phyloP scores from a whole-genome alignment of 2,888 invertebrate species.

The Sminthurides aquaticus region DNA sequence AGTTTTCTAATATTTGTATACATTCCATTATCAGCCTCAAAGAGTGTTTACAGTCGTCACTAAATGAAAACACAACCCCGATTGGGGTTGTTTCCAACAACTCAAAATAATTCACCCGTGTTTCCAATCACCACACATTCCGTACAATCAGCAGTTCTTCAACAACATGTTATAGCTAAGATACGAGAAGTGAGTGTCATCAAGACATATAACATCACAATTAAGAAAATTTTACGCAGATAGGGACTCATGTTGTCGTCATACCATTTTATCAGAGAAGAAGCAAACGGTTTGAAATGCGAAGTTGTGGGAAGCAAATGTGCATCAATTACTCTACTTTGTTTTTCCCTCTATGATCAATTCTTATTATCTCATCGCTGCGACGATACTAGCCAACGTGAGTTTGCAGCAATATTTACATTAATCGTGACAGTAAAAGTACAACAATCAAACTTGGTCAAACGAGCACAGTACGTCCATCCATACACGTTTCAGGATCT shows the following conservation, averaged over 20 bases:
- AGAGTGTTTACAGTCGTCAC: slow-evolving; percentile 1
- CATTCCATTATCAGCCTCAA: neutral
- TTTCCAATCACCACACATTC: slow-evolving; percentile 19
- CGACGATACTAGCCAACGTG: too few species aligned
- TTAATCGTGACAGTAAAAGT: too few species aligned
- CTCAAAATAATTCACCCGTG: slow-evolving; percentile 6
- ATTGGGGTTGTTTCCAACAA: neutral
- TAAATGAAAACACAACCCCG: neutral
- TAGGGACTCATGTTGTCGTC: neutral
- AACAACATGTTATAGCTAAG: neutral
- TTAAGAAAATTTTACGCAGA: neutral
- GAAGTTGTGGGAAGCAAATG: neutral
- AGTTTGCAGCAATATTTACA: too few species aligned
- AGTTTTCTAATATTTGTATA: neutral
- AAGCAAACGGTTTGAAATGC: neutral
- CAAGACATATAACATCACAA: neutral
- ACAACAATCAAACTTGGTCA: too few species aligned
- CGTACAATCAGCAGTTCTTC: slow-evolving; percentile 1
- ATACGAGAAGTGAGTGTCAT: neutral
- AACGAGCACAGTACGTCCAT: too few species aligned
- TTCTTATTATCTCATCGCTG: too few species aligned
- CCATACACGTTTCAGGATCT: too few species aligned
- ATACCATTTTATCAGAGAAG: neutral
- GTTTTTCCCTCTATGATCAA: too few species aligned
- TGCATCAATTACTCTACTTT: neutral